Percentiles rank a stretch among this genome's conserved stretches.
Evolutionary conservation across 2,888 invertebrate genomes (phyloP).

Genomic region (Actias luna): DNA sequence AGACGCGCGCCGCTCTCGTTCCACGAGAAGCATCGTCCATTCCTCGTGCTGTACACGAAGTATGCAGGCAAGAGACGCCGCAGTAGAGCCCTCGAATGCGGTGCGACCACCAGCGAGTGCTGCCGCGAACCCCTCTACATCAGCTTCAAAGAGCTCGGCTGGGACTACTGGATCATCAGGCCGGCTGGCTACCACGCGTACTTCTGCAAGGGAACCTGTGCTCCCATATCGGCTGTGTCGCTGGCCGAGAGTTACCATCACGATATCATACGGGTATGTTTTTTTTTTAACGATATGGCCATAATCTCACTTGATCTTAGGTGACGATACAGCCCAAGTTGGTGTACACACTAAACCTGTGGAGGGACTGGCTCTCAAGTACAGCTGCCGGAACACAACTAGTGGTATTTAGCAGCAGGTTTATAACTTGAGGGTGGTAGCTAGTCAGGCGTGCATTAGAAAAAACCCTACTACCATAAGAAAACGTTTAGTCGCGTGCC

Average conservation of each 20-base stretch:
- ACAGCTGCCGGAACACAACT: no score
- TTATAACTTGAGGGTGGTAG: no score
- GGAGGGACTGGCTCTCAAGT: no score
- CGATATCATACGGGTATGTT: conserved; percentile 87
- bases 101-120: conserved; percentile 85
- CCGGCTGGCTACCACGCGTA: conserved; percentile 93
- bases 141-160: conserved; percentile 91
- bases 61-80: conserved; percentile 85
- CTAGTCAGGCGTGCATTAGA: no score
- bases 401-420: no score
- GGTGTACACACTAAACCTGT: no score
- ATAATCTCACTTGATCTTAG: no score
- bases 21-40: conserved; percentile 86
- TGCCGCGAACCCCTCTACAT: conserved; percentile 92
- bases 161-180: conserved; percentile 93
- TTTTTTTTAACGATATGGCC: no score
- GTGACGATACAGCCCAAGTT: no score
- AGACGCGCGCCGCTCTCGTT: conserved; percentile 86
- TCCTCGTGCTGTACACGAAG: conserved; percentile 90
- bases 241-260: conserved; percentile 83
- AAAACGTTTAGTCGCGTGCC: no score
- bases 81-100: conserved; percentile 86
- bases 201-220: conserved; percentile 92
- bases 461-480: no score
- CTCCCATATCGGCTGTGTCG: conserved; percentile 86